These are phyloP conservation scores for Petrosia ficiformis DNA, from an alignment of 37 sponge, comb jelly and placozoan genomes.

Conservation along the genomic window DNA sequence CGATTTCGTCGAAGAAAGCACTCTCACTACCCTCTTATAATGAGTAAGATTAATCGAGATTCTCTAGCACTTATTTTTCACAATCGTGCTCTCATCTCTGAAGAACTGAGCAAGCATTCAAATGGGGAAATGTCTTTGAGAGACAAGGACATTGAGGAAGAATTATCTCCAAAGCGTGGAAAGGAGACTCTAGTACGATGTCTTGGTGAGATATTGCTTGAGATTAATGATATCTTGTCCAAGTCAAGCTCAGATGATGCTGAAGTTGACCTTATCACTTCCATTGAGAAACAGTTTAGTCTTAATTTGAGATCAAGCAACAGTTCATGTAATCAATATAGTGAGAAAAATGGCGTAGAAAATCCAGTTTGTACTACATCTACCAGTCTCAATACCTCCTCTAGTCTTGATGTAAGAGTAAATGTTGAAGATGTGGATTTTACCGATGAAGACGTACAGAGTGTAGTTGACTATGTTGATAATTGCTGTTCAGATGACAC, in stretches of 20 bases:
- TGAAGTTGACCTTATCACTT: conserved; percentile 24
- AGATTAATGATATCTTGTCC: conserved; percentile 27
- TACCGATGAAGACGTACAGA: conserved; percentile 26
- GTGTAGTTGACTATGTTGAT: neutral
- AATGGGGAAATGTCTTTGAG: neutral
- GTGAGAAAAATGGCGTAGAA: too few relatives aligned
- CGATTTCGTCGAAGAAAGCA: neutral
- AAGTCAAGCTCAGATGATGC: neutral
- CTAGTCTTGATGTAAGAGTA: neutral
- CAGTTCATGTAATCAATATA: too few relatives aligned
- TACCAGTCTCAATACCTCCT: neutral
- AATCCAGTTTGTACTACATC: too few relatives aligned
- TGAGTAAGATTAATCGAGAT: conserved; percentile 13
- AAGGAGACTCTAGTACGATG: neutral
- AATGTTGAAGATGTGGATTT: conserved; percentile 1
- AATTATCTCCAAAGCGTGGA: neutral
- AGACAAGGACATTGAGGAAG: neutral
- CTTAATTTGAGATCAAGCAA: conserved; percentile 7
- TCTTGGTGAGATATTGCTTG: conserved; percentile 32
- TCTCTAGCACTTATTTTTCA: conserved; percentile 34
- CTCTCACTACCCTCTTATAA: neutral
- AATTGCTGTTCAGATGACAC: neutral
- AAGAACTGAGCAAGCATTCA: conserved; percentile 10
- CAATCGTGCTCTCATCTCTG: conserved; percentile 18
- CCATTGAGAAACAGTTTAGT: conserved; percentile 33